Evolutionary conservation across 2,113 vertebrate genomes (phyloP).

Genomic region (Telmatochromis brichardi): DNA sequence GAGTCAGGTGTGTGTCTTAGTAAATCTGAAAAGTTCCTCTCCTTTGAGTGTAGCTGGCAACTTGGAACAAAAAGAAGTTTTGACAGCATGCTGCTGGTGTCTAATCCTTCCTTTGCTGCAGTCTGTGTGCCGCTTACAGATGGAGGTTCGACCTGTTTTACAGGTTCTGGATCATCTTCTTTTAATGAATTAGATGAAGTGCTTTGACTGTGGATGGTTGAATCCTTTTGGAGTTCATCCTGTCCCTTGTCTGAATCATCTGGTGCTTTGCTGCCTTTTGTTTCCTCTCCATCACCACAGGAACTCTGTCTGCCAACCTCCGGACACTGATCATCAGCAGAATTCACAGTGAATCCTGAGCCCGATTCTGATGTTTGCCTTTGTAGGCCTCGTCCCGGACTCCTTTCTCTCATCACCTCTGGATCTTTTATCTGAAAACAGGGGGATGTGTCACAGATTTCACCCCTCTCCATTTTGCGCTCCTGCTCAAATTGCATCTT

Average conservation of each 20-base stretch:
- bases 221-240: constrained; percentile 69
- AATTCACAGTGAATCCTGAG: constrained; percentile 69
- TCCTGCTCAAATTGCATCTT: constrained; percentile 96
- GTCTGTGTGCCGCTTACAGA: not conserved
- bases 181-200: constrained; percentile 83
- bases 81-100: constrained; percentile 71
- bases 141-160: constrained; percentile 24
- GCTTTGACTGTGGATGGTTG: constrained; percentile 75
- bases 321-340: constrained; percentile 49
- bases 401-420: constrained; percentile 56
- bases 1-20: not conserved
- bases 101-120: constrained; percentile 15
- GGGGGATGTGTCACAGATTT: constrained; percentile 68
- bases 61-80: constrained; percentile 91
- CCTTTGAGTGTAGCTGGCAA: constrained; percentile 77
- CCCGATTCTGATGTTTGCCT: constrained; percentile 81
- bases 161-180: constrained; percentile 66
- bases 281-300: constrained; percentile 65
- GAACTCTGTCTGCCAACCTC: constrained; percentile 53
- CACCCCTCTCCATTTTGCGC: constrained; percentile 87
- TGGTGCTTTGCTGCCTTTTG: not conserved
- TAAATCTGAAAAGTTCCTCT: constrained; percentile 55
- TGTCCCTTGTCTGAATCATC: constrained; percentile 54
- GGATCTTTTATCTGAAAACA: constrained; percentile 51
- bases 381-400: constrained; percentile 55